These are phyloP conservation scores for Bombus cullumanus DNA, from an alignment of 1,140 invertebrate species.

Conservation along the genomic window DNA sequence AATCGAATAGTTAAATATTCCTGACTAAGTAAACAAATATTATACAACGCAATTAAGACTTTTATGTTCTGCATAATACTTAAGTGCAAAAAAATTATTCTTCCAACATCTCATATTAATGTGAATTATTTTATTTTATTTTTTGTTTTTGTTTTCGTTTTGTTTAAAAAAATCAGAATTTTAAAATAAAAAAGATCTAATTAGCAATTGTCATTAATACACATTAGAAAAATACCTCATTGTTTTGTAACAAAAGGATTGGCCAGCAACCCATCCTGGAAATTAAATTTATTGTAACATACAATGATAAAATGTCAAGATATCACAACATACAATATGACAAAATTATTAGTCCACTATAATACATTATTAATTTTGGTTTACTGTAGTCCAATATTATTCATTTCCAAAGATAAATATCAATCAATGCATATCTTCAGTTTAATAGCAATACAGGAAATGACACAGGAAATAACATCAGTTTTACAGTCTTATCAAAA, in stretches of 20 bases:
- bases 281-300: constrained; percentile 51
- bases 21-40: background rate
- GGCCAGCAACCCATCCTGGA: constrained; percentile 57
- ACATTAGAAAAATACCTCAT: constrained; percentile 60
- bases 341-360: constrained; percentile 19
- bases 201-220: constrained; percentile 17
- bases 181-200: constrained; percentile 15
- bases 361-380: constrained; percentile 7
- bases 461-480: constrained; percentile 27
- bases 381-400: constrained; percentile 30
- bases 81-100: background rate
- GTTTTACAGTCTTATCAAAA: constrained; percentile 66
- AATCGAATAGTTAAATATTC: background rate
- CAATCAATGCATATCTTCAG: constrained; percentile 24
- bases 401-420: constrained; percentile 17
- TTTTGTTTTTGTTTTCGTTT: background rate
- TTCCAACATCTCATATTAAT: background rate
- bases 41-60: background rate
- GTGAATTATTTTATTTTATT: background rate
- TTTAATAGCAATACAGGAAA: constrained; percentile 16
- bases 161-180: constrained; percentile 33
- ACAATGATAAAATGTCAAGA: constrained; percentile 33
- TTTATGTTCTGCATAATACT: constrained; percentile 7
- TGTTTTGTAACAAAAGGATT: constrained; percentile 44
- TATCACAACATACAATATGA: constrained; percentile 36